Evolutionary conservation across 35 echinoderm and acorn worm species (phyloP).

Genomic region (Holothuria glaberrima): DNA sequence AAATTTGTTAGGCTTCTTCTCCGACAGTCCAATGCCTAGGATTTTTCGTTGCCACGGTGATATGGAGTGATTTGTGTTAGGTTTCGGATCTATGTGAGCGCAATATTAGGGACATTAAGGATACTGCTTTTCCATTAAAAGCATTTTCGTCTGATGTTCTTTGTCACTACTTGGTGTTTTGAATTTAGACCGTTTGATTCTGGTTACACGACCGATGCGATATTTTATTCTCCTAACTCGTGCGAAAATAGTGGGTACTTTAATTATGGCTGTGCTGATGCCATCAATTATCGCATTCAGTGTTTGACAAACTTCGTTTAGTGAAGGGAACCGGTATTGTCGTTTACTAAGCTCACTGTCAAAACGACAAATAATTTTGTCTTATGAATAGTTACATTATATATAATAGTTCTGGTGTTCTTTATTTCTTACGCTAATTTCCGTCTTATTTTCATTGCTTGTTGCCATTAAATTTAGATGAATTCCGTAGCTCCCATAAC

Average conservation of each 20-base stretch:
- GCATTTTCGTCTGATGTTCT: constrained; percentile 33
- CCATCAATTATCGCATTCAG: background rate
- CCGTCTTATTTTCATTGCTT: constrained; percentile 8
- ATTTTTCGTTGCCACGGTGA: too few relatives aligned
- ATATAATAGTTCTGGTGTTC: background rate
- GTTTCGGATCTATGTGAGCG: too few relatives aligned
- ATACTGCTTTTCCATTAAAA: constrained; percentile 1
- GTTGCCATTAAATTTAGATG: constrained; percentile 14
- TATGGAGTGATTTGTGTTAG: too few relatives aligned
- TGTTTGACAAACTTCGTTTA: too few relatives aligned
- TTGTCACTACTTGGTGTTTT: constrained; percentile 19
- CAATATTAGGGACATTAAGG: too few relatives aligned
- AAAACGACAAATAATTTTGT: background rate
- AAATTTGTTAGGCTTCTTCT: too few relatives aligned
- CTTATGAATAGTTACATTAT: background rate
- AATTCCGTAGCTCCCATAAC: background rate
- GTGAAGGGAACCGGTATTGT: background rate
- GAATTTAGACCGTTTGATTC: constrained; percentile 34
- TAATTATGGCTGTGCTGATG: background rate
- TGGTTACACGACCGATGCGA: constrained; percentile 15
- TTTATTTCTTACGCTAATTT: constrained; percentile 26
- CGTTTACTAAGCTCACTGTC: background rate
- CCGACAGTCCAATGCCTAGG: too few relatives aligned
- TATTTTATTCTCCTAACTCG: constrained; percentile 18
- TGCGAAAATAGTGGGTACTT: background rate